Evolutionary conservation across 2,113 vertebrate species (phyloP), one percentile per base, ranked within the genome.

Genomic region (Nipponia nippon): DNA sequence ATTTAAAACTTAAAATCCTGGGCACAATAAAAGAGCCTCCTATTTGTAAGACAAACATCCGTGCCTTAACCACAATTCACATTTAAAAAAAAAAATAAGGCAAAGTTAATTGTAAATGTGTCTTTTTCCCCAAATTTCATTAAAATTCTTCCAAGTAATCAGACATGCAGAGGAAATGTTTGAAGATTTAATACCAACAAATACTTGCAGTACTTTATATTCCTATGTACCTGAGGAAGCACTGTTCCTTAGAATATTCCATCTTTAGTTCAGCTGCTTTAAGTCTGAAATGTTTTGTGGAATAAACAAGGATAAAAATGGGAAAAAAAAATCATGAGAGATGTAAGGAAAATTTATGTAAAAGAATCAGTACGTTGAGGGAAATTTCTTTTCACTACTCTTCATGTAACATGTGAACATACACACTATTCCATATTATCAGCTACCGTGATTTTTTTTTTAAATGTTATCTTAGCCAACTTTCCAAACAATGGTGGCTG

Each of bases 341-440:
- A 69, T 13, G 3, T 11, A 78, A 15, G 20, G 38, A 78, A 89
- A 83, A 69, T 2, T 2, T 40, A 72, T 5, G 20, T 26, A 26
- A 61, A 81, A 72, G 19, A 62, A 73, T 18, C n/a, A 46, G 44
- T 65, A 73, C 13, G 65, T 49, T 3, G 14, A 69, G 73, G 6
- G 18, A 38, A 62, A 61, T 21, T 30, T 65, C 29, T 83, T 89
- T 69, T 32, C 38, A 36, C 8, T 49, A 7, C 34, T 71, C 53
- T 7, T 61, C 29, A 65, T 20, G 16, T 36, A 83, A 77, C 0
- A 0, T 12, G 4, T 32, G 27, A 7, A 62, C 22, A 22, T 34
- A 59, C 1, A 1, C 11, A 32, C 7, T 34, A 72, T 25, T 59
- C 34, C 34, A n/a, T 11, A 16, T 9, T 79, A 56, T 29, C 19